Percentiles rank a stretch among this genome's conserved stretches.
phyloP scores from a whole-genome alignment of 2,888 invertebrate species.

The Netelia fuscicornis region DNA sequence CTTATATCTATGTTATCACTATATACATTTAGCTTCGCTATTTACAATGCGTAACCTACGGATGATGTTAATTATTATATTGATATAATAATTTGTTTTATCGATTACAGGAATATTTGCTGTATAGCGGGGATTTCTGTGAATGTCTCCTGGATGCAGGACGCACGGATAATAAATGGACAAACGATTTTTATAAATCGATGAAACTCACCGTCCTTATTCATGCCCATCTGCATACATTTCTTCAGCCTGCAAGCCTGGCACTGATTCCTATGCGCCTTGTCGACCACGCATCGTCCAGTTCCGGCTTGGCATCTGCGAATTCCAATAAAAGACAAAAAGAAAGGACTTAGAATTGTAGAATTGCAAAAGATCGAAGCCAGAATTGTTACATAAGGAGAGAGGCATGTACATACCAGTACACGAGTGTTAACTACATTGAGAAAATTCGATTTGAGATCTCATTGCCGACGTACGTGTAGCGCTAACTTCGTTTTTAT shows the following conservation, averaged over 20 bases:
- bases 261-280: conserved; percentile 99
- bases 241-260: conserved; percentile 99
- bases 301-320: conserved; percentile 99
- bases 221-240: conserved; percentile 99
- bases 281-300: conserved; percentile 98
- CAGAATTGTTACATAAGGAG: neutral
- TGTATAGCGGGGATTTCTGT: too few species aligned
- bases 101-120: too few species aligned
- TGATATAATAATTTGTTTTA: too few species aligned
- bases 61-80: too few species aligned
- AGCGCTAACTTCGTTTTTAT: conserved; percentile 17
- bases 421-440: conserved; percentile 3
- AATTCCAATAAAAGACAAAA: conserved; percentile 69
- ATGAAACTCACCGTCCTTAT: conserved; percentile 97
- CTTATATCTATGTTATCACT: too few species aligned
- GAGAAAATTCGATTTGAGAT: conserved; percentile 20
- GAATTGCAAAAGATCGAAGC: conserved; percentile 3
- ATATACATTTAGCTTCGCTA: too few species aligned
- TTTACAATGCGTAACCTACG: too few species aligned
- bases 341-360: neutral
- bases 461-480: conserved; percentile 2
- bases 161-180: too few species aligned
- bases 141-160: too few species aligned
- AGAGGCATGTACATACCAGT: neutral
- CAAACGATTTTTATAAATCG: neutral